Conservation (phyloP, 2,888 invertebrate species). For the Cataglyphis cursor region DNA sequence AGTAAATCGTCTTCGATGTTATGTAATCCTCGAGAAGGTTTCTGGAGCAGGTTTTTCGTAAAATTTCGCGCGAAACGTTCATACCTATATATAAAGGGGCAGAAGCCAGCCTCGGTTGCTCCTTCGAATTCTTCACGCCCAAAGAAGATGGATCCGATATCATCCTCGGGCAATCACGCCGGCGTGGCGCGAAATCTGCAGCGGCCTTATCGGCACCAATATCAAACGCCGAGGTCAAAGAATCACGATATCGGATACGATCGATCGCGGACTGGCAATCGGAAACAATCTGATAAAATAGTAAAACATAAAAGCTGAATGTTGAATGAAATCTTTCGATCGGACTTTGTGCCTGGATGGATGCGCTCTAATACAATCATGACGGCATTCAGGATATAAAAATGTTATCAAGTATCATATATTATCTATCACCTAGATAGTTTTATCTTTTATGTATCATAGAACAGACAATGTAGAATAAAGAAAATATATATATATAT, state of each 20-base stretch:
- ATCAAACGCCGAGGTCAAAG: constrained; percentile 65
- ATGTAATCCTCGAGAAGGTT: constrained; percentile 26
- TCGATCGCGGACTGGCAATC: constrained; percentile 62
- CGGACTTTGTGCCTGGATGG: background rate
- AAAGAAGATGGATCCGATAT: constrained; percentile 69
- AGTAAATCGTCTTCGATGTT: constrained; percentile 31
- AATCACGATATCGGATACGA: constrained; percentile 70
- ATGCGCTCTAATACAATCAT: constrained; percentile 6
- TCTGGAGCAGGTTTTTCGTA: constrained; percentile 30
- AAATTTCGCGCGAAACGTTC: constrained; percentile 51
- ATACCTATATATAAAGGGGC: constrained; percentile 11
- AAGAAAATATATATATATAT: background rate
- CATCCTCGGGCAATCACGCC: constrained; percentile 69
- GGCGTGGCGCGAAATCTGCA: constrained; percentile 68
- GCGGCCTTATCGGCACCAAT: constrained; percentile 70
- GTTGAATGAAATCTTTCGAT: constrained; percentile 44
- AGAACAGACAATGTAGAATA: background rate
- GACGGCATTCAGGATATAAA: constrained; percentile 21
- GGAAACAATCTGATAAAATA: constrained; percentile 69
- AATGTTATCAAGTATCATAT: background rate
- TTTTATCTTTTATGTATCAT: background rate
- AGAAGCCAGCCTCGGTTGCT: constrained; percentile 45
- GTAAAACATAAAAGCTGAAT: constrained; percentile 50
- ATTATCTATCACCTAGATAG: background rate
- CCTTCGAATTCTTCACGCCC: constrained; percentile 57